phyloP scores from a whole-genome alignment of 2,888 invertebrate genomes.

The Drosophila neonasuta region DNA sequence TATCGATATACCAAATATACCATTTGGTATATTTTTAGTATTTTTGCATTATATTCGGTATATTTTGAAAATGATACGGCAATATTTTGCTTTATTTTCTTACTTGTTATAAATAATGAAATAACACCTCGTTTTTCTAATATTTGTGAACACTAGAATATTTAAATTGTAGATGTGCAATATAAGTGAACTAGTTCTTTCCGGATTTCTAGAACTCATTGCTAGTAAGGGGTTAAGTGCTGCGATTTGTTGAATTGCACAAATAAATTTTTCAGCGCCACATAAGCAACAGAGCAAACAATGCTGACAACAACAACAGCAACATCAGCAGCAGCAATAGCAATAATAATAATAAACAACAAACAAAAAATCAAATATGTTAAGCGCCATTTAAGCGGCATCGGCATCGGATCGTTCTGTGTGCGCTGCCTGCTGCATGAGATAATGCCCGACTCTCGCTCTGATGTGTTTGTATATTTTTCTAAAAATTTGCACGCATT shows the following conservation, averaged over 20 bases:
- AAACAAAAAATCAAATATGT: conserved; percentile 64
- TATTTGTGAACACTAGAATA: too few species aligned
- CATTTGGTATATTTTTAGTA: too few species aligned
- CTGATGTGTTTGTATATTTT: conserved; percentile 68
- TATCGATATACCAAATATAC: too few species aligned
- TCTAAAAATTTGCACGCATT: conserved; percentile 78
- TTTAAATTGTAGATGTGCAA: neutral
- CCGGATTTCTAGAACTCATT: neutral
- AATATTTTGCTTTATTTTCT: too few species aligned
- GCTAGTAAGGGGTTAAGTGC: conserved; percentile 49
- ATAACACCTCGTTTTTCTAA: too few species aligned
- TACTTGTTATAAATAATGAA: too few species aligned
- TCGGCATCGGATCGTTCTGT: neutral
- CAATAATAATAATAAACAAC: conserved; percentile 26
- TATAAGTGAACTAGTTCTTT: neutral
- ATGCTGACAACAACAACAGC: conserved; percentile 40
- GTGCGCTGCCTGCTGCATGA: conserved; percentile 60
- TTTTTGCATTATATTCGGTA: too few species aligned
- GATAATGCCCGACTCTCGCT: conserved; percentile 57
- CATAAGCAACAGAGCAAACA: conserved; percentile 58
- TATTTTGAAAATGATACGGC: too few species aligned
- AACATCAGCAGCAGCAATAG: conserved; percentile 29
- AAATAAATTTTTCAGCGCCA: conserved; percentile 49
- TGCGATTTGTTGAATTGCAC: conserved; percentile 44
- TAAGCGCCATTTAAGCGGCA: conserved; percentile 74